Conservation (phyloP, 2,888 invertebrate genomes). For the Apodemia duryi region DNA sequence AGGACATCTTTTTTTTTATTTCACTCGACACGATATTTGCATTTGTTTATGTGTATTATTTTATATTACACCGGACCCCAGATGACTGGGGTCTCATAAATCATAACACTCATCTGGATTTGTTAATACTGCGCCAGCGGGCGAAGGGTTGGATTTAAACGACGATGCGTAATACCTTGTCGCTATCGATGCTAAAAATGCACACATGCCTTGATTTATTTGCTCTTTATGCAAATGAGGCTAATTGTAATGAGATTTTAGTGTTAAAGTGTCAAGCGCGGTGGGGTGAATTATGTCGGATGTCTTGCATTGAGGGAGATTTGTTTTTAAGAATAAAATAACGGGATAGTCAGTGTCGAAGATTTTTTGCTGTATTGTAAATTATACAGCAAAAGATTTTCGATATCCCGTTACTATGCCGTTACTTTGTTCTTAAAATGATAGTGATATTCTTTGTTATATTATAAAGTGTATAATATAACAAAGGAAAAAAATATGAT, state of each 20-base stretch:
- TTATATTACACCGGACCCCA: constrained; percentile 47
- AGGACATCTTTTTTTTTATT: too few species aligned
- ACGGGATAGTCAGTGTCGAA: neutral
- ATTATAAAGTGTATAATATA: too few species aligned
- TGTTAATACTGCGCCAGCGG: constrained; percentile 51
- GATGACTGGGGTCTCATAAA: constrained; percentile 59
- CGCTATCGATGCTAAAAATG: constrained; percentile 48
- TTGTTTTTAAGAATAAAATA: constrained; percentile 4
- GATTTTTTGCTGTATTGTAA: neutral
- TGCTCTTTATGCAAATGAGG: constrained; percentile 64
- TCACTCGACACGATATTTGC: too few species aligned
- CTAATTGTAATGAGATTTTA: constrained; percentile 73
- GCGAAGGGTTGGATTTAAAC: constrained; percentile 45
- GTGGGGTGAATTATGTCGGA: constrained; percentile 34
- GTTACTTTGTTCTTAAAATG: too few species aligned
- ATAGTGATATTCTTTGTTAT: too few species aligned
- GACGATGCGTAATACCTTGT: constrained; percentile 36
- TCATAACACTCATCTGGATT: constrained; percentile 68
- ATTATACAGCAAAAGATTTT: too few species aligned
- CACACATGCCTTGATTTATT: constrained; percentile 64
- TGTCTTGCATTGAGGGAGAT: constrained; percentile 21
- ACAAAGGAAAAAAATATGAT: too few species aligned
- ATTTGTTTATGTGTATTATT: constrained; percentile 58
- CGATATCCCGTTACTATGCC: too few species aligned
- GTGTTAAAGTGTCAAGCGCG: constrained; percentile 37